A percentile compares a stretch with the other conserved stretches of the same genome.
These are phyloP conservation scores for Bubo bubo DNA, from an alignment of 2,113 vertebrate species.

Conservation along the genomic window DNA sequence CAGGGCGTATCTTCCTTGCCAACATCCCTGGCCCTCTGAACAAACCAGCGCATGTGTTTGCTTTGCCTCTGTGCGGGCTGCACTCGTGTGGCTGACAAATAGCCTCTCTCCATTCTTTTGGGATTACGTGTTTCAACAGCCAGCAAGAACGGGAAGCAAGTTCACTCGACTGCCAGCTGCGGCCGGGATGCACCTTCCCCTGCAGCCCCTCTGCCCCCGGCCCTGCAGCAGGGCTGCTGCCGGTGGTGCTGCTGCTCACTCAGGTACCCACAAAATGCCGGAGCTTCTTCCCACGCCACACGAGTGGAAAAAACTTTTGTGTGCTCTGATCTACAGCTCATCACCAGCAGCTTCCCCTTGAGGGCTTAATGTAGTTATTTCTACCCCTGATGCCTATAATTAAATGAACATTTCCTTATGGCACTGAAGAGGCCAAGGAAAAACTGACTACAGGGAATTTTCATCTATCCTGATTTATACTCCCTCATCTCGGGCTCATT, in stretches of 20 bases:
- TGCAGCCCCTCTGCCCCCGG: not conserved
- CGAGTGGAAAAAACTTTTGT: not conserved
- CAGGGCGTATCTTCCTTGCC: not conserved
- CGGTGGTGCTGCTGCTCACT: not conserved
- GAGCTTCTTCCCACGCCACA: not conserved
- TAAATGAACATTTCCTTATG: slow-evolving; percentile 64
- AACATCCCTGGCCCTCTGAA: not conserved
- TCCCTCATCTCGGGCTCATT: not conserved
- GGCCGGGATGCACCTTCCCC: not conserved
- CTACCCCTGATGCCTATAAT: slow-evolving; percentile 59
- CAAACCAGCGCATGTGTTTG: not conserved
- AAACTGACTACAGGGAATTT: slow-evolving; percentile 59
- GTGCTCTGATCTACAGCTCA: not conserved
- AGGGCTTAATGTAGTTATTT: slow-evolving; percentile 62
- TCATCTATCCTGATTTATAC: slow-evolving; percentile 49
- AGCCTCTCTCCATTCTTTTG: slow-evolving; percentile 21
- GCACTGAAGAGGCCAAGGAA: slow-evolving; percentile 33
- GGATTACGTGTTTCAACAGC: slow-evolving; percentile 35
- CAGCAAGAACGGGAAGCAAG: not conserved
- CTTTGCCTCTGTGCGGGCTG: not conserved
- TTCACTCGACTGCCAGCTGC: not conserved
- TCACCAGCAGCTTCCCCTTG: slow-evolving; percentile 30
- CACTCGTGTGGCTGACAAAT: not conserved
- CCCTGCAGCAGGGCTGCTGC: not conserved
- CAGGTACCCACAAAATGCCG: not conserved